phyloP scores from a whole-genome alignment of 2,888 invertebrate species.

The Perizoma flavofasciatum region DNA sequence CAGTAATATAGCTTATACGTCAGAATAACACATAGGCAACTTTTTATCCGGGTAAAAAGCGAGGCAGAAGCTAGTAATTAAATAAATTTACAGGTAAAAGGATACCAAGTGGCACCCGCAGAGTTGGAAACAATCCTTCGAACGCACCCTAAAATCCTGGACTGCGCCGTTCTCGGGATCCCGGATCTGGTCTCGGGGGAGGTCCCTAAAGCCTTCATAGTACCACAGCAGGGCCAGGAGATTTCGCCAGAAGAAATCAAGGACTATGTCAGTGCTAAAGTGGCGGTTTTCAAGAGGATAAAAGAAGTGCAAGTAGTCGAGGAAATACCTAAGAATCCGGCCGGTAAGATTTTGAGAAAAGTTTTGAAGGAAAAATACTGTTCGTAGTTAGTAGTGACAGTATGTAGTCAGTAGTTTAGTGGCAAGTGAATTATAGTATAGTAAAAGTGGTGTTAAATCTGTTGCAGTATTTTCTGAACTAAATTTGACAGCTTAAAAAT shows the following conservation, averaged over 20 bases:
- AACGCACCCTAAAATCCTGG: slow-evolving; percentile 88
- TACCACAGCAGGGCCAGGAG: slow-evolving; percentile 73
- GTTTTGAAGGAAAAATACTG: slow-evolving; percentile 77
- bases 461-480: no score
- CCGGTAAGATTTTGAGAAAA: slow-evolving; percentile 91
- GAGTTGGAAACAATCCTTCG: slow-evolving; percentile 91
- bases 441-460: no score
- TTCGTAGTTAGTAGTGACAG: slow-evolving; percentile 29
- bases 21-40: no score
- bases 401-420: no score
- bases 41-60: no score
- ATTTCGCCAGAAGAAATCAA: slow-evolving; percentile 83
- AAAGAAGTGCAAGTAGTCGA: slow-evolving; percentile 86
- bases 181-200: slow-evolving; percentile 89
- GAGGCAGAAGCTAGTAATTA: no score
- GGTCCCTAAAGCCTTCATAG: slow-evolving; percentile 90
- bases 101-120: slow-evolving; percentile 93
- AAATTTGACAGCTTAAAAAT: no score
- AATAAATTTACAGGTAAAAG: slow-evolving; percentile 80
- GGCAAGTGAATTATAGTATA: no score
- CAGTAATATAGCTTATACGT: no score
- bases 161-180: slow-evolving; percentile 94
- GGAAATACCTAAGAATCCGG: slow-evolving; percentile 88
- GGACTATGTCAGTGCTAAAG: slow-evolving; percentile 86
- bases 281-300: slow-evolving; percentile 89